A percentile compares a stretch with the other conserved stretches of the same genome.
phyloP scores from a whole-genome alignment of 2,113 vertebrate species.

The Eublepharis macularius region DNA sequence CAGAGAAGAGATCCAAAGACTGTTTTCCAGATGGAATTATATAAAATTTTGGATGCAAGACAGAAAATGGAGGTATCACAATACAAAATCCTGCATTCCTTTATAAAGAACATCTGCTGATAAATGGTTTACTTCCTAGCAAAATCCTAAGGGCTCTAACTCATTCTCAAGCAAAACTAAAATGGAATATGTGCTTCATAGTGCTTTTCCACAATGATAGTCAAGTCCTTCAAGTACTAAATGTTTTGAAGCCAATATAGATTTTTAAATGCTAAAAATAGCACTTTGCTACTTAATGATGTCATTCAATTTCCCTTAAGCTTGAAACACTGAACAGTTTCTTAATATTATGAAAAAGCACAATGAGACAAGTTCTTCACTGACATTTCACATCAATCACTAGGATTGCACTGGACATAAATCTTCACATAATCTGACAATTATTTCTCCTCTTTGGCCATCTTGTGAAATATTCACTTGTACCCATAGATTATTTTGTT shows the following conservation, averaged over 20 bases:
- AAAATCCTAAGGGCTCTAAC: slow-evolving; percentile 32
- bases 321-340: slow-evolving; percentile 1
- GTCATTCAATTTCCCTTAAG: slow-evolving; percentile 10
- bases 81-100: slow-evolving; percentile 51
- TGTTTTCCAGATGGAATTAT: slow-evolving; percentile 61
- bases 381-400: slow-evolving; percentile 29
- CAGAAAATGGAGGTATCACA: slow-evolving; percentile 38
- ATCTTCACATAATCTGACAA: slow-evolving; percentile 14
- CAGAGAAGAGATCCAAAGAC: slow-evolving; percentile 20
- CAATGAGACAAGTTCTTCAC: slow-evolving; percentile 15
- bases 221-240: slow-evolving; percentile 7
- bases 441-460: background rate
- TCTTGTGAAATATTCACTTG: background rate
- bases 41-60: slow-evolving; percentile 53
- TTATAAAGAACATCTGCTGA: slow-evolving; percentile 62
- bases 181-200: background rate
- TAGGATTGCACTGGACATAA: slow-evolving; percentile 6
- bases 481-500: background rate
- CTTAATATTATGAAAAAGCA: slow-evolving; percentile 10
- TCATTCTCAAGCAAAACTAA: slow-evolving; percentile 36
- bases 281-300: background rate
- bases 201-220: background rate
- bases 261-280: slow-evolving; percentile 8
- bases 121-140: slow-evolving; percentile 58
- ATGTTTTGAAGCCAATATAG: background rate